Evolutionary conservation across 2,113 vertebrate genomes (phyloP), one percentile per base, ranked within the genome.

Genomic region (Forbesichthys agassizii): DNA sequence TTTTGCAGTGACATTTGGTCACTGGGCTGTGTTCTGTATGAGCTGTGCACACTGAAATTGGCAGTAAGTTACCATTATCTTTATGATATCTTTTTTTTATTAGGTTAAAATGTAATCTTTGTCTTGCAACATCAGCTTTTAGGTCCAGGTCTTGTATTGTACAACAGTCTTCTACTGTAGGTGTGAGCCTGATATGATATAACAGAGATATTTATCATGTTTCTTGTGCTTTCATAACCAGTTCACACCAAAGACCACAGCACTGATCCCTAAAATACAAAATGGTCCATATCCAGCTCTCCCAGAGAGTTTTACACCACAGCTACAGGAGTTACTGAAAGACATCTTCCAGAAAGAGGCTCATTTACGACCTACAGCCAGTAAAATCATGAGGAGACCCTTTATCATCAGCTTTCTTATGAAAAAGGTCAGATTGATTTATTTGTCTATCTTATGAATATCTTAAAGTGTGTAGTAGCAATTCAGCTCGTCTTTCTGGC

Each of bases 301-400:
- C 16, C 65, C 68, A n/a, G n/a, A n/a, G 33, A 57, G 14, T 18
- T 75, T 68, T 49, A 68, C 77, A 46, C 4, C 18, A 2, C 52
- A 74, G 0, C 63, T 79, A 3, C 16, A 20, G 51, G 16, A 48
- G 33, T 64, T 75, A 1, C 13, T 74, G 11, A 61, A 42, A 0
- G 64, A 74, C 10, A 55, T 74, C 12, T 58, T 74, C 4, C 54
- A 74, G 59, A 42, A 12, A 5, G 33, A 79, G 16, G 62, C 67
- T 10, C 52, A 4, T 13, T 0, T 4, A 0, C 49, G 77, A 13
- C 77, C 77, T 0, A 54, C 67, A 36, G 59, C 65, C 8, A 61
- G 16, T 18, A 36, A 70, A 2, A 71, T 79, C 47, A 12, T 74
- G 48, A 12, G 0, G 18, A 71, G 64, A 46, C 63, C 59, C 9